A percentile compares a stretch with the other conserved stretches of the same genome.
phyloP scores from a whole-genome alignment of 2,888 invertebrate species.

The Tortricodes alternella region DNA sequence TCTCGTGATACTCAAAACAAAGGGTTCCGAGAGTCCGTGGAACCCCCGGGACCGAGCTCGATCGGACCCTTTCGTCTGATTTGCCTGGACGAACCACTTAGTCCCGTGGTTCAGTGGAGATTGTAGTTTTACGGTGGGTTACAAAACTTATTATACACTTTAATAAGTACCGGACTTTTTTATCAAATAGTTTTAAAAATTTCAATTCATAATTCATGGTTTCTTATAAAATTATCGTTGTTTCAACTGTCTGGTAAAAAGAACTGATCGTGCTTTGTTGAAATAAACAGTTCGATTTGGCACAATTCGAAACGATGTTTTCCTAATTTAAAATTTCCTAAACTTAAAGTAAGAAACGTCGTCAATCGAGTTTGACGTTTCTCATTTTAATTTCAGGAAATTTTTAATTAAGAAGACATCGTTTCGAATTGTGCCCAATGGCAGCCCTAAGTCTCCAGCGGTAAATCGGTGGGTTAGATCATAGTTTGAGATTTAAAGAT shows the following conservation, averaged over 20 bases:
- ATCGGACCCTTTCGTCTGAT: slow-evolving; percentile 27
- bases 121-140: background rate
- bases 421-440: background rate
- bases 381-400: too few species aligned
- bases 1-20: slow-evolving; percentile 26
- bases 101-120: background rate
- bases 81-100: slow-evolving; percentile 14
- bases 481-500: background rate
- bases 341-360: too few species aligned
- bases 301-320: too few species aligned
- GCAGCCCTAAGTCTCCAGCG: background rate
- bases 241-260: too few species aligned
- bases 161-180: too few species aligned
- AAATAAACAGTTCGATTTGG: too few species aligned
- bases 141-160: background rate
- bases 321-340: too few species aligned
- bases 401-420: background rate
- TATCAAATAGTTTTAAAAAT: too few species aligned
- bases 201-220: too few species aligned
- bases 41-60: slow-evolving; percentile 18
- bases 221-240: too few species aligned
- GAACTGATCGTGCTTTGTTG: too few species aligned
- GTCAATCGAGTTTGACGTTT: too few species aligned
- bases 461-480: background rate
- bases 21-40: slow-evolving; percentile 27